These are phyloP conservation scores for Macaria notata DNA, from an alignment of 2,888 invertebrate species.

Conservation along the genomic window DNA sequence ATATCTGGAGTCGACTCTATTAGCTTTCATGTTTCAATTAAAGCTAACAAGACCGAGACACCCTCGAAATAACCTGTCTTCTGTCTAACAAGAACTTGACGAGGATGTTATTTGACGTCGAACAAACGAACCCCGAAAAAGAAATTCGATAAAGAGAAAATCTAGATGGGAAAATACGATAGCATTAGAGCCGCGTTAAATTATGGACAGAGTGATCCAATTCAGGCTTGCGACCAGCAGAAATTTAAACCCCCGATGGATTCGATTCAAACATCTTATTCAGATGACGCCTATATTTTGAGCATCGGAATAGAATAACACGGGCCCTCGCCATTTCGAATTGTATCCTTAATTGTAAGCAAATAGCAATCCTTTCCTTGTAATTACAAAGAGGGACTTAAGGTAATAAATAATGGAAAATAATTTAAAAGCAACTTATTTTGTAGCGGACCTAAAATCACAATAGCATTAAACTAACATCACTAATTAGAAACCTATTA, in stretches of 20 bases:
- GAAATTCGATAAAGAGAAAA: not conserved
- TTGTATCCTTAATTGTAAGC: slow-evolving; percentile 49
- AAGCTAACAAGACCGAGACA: slow-evolving; percentile 9
- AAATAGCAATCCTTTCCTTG: slow-evolving; percentile 49
- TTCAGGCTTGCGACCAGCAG: slow-evolving; percentile 36
- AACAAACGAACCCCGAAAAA: slow-evolving; percentile 18
- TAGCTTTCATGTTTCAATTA: slow-evolving; percentile 18
- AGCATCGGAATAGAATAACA: slow-evolving; percentile 55
- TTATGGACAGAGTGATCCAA: slow-evolving; percentile 23
- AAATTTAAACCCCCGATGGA: slow-evolving; percentile 48
- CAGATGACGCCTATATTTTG: slow-evolving; percentile 53
- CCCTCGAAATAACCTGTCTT: slow-evolving; percentile 19
- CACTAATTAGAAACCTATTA: slow-evolving; percentile 14
- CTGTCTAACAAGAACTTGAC: slow-evolving; percentile 17
- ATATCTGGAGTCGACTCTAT: not conserved
- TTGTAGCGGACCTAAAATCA: slow-evolving; percentile 32
- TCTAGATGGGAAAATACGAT: slow-evolving; percentile 9
- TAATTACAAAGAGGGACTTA: slow-evolving; percentile 38
- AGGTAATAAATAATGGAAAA: slow-evolving; percentile 58
- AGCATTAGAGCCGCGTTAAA: slow-evolving; percentile 5
- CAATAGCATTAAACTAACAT: slow-evolving; percentile 1
- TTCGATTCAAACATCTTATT: slow-evolving; percentile 61
- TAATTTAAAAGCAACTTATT: slow-evolving; percentile 44
- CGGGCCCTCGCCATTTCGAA: slow-evolving; percentile 43
- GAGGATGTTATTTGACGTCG: slow-evolving; percentile 23